A percentile compares a stretch with the other conserved stretches of the same genome.
Evolutionary conservation across 2,888 invertebrate genomes (phyloP).

Genomic region (Busseola fusca): DNA sequence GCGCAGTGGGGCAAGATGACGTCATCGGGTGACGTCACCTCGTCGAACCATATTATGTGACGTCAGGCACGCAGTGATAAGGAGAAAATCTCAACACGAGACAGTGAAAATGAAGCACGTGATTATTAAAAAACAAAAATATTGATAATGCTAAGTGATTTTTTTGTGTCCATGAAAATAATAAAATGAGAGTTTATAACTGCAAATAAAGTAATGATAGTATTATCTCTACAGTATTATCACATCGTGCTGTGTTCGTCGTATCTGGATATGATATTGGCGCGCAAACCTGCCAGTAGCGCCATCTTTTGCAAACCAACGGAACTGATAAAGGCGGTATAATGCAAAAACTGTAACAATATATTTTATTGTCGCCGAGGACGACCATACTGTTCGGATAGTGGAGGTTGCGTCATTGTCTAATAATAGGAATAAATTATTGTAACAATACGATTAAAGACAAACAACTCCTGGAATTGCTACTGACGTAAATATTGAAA

Average conservation of each 20-base stretch:
- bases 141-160: neutral
- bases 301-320: slow-evolving; percentile 71
- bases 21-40: slow-evolving; percentile 81
- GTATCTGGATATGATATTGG: slow-evolving; percentile 34
- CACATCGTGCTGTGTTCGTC: slow-evolving; percentile 11
- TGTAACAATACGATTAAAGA: slow-evolving; percentile 39
- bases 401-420: slow-evolving; percentile 56
- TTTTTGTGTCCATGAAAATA: slow-evolving; percentile 20
- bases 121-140: slow-evolving; percentile 16
- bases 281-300: slow-evolving; percentile 50
- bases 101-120: slow-evolving; percentile 35
- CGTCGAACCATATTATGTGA: slow-evolving; percentile 72
- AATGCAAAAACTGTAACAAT: slow-evolving; percentile 35
- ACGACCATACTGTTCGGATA: slow-evolving; percentile 30
- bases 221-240: slow-evolving; percentile 42
- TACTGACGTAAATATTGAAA: slow-evolving; percentile 44
- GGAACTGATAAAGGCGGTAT: slow-evolving; percentile 48
- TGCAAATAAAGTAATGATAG: slow-evolving; percentile 19
- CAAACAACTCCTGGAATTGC: slow-evolving; percentile 52
- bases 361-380: slow-evolving; percentile 35
- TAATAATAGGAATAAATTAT: slow-evolving; percentile 56
- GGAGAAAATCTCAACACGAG: slow-evolving; percentile 47
- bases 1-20: slow-evolving; percentile 70
- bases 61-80: slow-evolving; percentile 67
- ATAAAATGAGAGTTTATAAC: slow-evolving; percentile 4